Conservation (phyloP, 2,113 vertebrate species). For the Desmodus rotundus region DNA sequence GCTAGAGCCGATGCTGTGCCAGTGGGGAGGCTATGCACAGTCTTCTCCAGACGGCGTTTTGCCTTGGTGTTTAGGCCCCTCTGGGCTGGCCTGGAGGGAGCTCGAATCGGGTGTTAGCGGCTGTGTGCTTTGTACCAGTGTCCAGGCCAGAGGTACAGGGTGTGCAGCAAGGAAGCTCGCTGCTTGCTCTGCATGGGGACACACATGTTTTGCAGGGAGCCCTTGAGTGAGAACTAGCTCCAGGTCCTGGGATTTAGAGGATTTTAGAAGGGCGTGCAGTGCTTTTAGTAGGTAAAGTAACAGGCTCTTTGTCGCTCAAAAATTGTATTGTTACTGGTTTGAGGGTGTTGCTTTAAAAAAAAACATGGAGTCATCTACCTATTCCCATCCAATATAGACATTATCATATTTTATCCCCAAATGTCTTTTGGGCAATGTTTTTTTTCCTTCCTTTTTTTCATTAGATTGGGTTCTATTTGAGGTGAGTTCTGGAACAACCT, state of each 20-base stretch:
- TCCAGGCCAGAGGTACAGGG: fast-evolving
- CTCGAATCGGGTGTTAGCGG: neutral
- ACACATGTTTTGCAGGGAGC: too few relatives aligned
- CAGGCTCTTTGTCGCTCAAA: neutral
- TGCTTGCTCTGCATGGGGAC: neutral
- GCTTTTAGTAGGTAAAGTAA: neutral
- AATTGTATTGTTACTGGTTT: neutral
- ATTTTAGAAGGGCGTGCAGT: neutral
- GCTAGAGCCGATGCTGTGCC: neutral
- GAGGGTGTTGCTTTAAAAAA: neutral
- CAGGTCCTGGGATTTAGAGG: neutral
- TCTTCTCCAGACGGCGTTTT: neutral
- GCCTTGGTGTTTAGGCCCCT: neutral
- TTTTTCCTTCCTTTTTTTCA: neutral
- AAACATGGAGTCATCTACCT: neutral
- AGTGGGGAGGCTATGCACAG: neutral
- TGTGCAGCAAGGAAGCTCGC: neutral
- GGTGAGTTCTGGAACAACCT: neutral
- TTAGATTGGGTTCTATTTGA: neutral
- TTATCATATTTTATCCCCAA: neutral
- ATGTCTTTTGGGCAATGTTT: neutral
- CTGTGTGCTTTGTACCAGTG: neutral
- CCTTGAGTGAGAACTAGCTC: neutral
- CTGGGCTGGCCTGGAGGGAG: neutral
- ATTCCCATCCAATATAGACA: neutral